These are phyloP conservation scores for Darevskia mixta DNA, from an alignment of 2,797 vertebrate genomes.

Conservation along the genomic window DNA sequence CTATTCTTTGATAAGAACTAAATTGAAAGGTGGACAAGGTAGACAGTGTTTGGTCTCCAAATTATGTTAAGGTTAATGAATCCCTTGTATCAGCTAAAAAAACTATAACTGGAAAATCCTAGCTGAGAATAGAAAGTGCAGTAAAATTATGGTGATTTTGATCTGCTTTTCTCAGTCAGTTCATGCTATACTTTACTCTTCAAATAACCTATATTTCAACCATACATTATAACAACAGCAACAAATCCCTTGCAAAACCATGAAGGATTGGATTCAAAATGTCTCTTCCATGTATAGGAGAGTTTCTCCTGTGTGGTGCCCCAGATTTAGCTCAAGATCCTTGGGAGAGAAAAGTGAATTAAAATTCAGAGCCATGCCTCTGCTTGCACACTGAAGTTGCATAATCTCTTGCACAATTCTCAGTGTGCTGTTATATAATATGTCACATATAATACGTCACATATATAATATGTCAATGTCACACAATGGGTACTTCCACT, in stretches of 20 bases:
- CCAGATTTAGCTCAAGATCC: not conserved
- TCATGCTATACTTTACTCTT: slow-evolving; percentile 26
- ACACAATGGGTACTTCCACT: not conserved
- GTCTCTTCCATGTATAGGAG: too few species aligned
- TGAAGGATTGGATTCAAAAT: not conserved
- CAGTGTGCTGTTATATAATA: not conserved
- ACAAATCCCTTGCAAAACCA: not conserved
- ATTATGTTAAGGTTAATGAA: slow-evolving; percentile 62
- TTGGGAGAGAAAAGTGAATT: not conserved
- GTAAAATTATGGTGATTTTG: not conserved
- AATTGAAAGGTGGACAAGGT: slow-evolving; percentile 37
- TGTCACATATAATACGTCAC: too few species aligned
- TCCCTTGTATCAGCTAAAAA: slow-evolving; percentile 46
- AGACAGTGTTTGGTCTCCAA: slow-evolving; percentile 48
- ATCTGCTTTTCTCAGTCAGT: slow-evolving; percentile 38
- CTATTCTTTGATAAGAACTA: slow-evolving; percentile 44
- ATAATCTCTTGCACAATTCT: not conserved
- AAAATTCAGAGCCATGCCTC: not conserved
- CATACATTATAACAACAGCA: slow-evolving; percentile 35
- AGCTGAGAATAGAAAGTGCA: slow-evolving; percentile 1
- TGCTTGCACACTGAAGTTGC: not conserved
- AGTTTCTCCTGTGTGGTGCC: too few species aligned
- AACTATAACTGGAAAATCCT: slow-evolving; percentile 49
- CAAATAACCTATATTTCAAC: slow-evolving; percentile 38
- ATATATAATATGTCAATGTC: too few species aligned